These are phyloP conservation scores for Margarornis squamiger DNA, from an alignment of 2,797 vertebrate species.

Conservation along the genomic window DNA sequence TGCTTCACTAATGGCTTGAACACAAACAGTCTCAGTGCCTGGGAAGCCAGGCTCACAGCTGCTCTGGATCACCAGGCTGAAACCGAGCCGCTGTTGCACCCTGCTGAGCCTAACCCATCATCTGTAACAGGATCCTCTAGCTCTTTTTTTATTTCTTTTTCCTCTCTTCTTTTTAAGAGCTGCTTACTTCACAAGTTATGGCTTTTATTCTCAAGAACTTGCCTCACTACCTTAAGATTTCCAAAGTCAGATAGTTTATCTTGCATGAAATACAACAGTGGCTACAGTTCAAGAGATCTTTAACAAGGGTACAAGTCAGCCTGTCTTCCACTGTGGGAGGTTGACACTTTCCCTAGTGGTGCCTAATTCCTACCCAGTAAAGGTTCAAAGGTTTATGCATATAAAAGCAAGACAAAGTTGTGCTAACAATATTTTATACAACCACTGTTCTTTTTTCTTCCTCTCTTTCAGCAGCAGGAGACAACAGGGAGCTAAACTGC, in stretches of 20 bases:
- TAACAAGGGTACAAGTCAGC: not conserved
- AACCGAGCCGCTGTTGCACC: not conserved
- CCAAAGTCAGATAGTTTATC: not conserved
- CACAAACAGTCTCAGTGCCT: not conserved
- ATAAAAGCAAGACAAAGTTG: not conserved
- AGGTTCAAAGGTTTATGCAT: not conserved
- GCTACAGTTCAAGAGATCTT: not conserved
- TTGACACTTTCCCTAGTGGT: not conserved
- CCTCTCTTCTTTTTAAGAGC: not conserved
- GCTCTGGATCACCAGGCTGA: not conserved
- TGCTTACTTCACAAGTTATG: not conserved
- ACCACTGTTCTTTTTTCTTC: not conserved
- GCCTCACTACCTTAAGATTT: not conserved
- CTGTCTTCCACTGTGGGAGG: not conserved
- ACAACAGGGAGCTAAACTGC: not conserved
- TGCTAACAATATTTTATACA: not conserved
- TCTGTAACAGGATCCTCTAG: not conserved
- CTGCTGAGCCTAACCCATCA: not conserved
- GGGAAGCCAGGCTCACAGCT: not conserved
- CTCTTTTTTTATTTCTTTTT: not conserved
- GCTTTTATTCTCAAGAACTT: not conserved
- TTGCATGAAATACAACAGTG: not conserved
- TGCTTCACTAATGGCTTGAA: not conserved
- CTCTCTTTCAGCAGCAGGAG: not conserved
- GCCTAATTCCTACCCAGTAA: not conserved